Evolutionary conservation across 2,888 invertebrate species (phyloP).

Genomic region (Ornithoptera priamus): DNA sequence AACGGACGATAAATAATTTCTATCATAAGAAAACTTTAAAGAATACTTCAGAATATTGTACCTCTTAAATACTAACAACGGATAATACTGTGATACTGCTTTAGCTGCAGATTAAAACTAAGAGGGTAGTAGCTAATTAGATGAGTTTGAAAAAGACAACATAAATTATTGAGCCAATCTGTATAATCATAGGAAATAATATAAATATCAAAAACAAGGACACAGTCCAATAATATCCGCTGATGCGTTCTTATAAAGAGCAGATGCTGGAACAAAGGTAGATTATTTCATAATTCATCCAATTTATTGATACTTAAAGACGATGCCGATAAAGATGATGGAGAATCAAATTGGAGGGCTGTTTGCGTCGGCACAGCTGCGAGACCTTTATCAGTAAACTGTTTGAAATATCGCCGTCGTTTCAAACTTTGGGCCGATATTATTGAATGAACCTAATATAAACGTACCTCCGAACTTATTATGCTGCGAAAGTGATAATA

Average conservation of each 20-base stretch:
- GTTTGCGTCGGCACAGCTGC: slow-evolving; percentile 25
- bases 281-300: slow-evolving; percentile 23
- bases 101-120: no score
- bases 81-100: no score
- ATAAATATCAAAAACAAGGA: neutral
- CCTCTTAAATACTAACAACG: no score
- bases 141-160: no score
- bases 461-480: slow-evolving; percentile 24
- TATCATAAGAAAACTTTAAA: no score
- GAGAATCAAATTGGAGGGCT: slow-evolving; percentile 26
- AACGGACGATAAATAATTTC: no score
- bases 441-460: slow-evolving; percentile 29
- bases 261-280: neutral
- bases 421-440: slow-evolving; percentile 25
- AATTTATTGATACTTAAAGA: slow-evolving; percentile 27
- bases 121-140: no score
- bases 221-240: neutral
- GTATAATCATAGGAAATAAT: neutral
- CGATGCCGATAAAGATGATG: slow-evolving; percentile 27
- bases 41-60: no score
- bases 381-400: slow-evolving; percentile 30
- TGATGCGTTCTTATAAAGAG: no score
- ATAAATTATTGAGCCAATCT: no score
- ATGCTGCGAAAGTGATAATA: slow-evolving; percentile 23
- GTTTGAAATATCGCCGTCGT: slow-evolving; percentile 29